Conservation (phyloP, 2,113 vertebrate genomes). For the Poeciliopsis retropinna region DNA sequence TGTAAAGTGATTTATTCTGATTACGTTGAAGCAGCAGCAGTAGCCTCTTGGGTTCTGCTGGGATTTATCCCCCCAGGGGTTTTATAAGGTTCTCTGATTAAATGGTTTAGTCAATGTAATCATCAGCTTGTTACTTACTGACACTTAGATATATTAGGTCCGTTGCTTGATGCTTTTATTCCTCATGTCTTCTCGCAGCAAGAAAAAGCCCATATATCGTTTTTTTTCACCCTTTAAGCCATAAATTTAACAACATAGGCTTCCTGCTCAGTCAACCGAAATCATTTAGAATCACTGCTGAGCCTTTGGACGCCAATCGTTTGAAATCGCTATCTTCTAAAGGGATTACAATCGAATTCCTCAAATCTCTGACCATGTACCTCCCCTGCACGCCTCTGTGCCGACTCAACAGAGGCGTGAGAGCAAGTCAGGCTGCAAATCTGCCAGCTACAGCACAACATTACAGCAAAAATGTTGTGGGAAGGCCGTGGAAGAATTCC, state of each 20-base stretch:
- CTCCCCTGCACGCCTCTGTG: not conserved
- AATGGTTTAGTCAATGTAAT: not conserved
- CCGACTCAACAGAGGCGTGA: not conserved
- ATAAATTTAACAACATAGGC: not conserved
- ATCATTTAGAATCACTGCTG: constrained; percentile 14
- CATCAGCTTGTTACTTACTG: not conserved
- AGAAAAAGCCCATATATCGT: not conserved
- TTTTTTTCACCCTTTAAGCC: too few species aligned
- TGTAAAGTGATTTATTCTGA: constrained; percentile 1
- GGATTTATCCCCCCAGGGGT: not conserved
- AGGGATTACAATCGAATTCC: constrained; percentile 17
- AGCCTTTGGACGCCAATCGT: constrained; percentile 14
- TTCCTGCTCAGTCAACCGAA: constrained; percentile 19
- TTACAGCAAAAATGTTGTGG: too few species aligned
- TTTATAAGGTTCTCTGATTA: constrained; percentile 3
- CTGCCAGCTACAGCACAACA: too few species aligned
- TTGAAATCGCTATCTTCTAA: constrained; percentile 39
- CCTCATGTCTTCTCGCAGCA: not conserved
- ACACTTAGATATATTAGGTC: not conserved
- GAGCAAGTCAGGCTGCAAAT: too few species aligned
- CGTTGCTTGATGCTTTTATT: not conserved
- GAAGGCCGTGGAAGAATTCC: too few species aligned
- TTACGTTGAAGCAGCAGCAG: not conserved
- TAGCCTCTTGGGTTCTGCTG: not conserved
- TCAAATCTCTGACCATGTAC: constrained; percentile 8